Percentiles rank a stretch among this genome's conserved stretches.
These are phyloP conservation scores for Shinisaurus crocodilurus DNA, from an alignment of 2,113 vertebrate species.

Conservation along the genomic window DNA sequence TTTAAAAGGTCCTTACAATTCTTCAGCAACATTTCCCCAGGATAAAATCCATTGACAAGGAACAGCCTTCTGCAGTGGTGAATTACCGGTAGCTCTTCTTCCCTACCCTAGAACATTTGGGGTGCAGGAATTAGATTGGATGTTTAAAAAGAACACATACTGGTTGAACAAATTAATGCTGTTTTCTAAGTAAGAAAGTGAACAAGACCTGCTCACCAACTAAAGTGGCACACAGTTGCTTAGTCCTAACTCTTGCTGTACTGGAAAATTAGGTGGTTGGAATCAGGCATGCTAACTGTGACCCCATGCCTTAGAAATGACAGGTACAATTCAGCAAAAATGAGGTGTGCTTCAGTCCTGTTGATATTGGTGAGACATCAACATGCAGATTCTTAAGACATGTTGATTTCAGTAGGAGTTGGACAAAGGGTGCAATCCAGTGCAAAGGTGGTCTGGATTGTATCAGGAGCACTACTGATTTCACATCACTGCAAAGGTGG, in stretches of 20 bases:
- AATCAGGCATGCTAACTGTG: neutral
- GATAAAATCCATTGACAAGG: neutral
- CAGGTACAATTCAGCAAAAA: neutral
- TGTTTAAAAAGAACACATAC: neutral
- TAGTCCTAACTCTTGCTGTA: neutral
- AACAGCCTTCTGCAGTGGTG: neutral
- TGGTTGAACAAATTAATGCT: neutral
- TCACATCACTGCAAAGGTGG: neutral
- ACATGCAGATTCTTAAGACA: neutral
- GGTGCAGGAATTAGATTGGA: accelerated
- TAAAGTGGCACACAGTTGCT: neutral
- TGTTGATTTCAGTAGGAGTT: neutral
- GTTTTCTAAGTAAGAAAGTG: neutral
- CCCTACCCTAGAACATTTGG: neutral
- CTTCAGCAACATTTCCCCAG: neutral
- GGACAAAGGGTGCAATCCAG: no score
- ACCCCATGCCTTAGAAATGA: neutral
- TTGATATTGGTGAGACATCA: neutral
- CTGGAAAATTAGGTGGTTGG: neutral
- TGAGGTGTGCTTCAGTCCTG: neutral
- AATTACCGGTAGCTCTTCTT: neutral
- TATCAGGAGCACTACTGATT: no score
- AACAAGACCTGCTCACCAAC: neutral
- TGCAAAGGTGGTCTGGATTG: neutral
- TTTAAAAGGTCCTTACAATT: accelerated